Evolutionary conservation across 2,888 invertebrate species (phyloP).

Genomic region (Epirrhoe alternata): DNA sequence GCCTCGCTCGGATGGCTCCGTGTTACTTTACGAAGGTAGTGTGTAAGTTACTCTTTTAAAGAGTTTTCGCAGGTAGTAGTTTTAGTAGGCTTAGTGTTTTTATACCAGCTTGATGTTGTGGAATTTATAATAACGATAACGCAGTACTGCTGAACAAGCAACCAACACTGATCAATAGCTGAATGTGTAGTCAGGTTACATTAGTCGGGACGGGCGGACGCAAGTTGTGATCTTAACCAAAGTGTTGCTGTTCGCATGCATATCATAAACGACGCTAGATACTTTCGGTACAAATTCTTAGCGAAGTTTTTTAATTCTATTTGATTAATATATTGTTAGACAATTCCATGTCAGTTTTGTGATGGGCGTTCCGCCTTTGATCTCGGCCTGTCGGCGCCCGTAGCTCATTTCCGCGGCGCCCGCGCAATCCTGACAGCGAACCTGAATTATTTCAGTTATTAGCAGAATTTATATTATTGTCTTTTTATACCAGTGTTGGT

Average conservation of each 20-base stretch:
- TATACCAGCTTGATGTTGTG: conserved; percentile 86
- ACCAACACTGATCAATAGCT: conserved; percentile 75
- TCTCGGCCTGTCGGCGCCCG: conserved; percentile 60
- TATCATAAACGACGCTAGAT: conserved; percentile 82
- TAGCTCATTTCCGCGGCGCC: conserved; percentile 47
- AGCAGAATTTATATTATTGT: conserved; percentile 84
- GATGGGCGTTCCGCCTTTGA: conserved; percentile 51
- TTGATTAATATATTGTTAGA: conserved; percentile 81
- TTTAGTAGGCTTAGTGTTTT: conserved; percentile 86
- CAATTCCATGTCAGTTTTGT: conserved; percentile 73
- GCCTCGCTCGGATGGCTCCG: conserved; percentile 55
- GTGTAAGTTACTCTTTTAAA: conserved; percentile 84
- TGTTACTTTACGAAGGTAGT: conserved; percentile 81
- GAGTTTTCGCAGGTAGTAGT: conserved; percentile 84
- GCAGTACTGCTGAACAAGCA: conserved; percentile 74
- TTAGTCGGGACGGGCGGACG: conserved; percentile 63
- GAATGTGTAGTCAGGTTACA: conserved; percentile 78
- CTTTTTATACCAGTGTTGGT: no score
- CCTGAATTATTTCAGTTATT: conserved; percentile 82
- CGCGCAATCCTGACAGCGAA: conserved; percentile 65
- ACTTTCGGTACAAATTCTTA: conserved; percentile 81
- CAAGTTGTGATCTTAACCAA: conserved; percentile 76
- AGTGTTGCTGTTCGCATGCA: conserved; percentile 82
- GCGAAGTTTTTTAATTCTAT: conserved; percentile 78
- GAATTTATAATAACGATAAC: conserved; percentile 80